Evolutionary conservation across 2,888 invertebrate species (phyloP), one percentile per base, ranked within the genome.

Genomic region (Saturnia japonica): DNA sequence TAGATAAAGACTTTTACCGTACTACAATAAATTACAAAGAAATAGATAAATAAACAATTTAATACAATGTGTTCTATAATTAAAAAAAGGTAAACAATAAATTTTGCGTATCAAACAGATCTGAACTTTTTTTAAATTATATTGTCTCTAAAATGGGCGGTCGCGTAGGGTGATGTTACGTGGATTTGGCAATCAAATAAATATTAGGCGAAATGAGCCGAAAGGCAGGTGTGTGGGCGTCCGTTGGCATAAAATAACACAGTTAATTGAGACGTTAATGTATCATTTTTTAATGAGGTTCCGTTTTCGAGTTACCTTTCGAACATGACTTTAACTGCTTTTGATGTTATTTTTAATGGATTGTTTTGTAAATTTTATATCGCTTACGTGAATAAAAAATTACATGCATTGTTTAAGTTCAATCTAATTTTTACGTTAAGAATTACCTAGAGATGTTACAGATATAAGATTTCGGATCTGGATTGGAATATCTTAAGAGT

Each of bases 131-230:
- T 54, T 60, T n/a, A 54, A 47, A 19, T 70, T 67, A 34, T 60
- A 57, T 43, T 40, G 19, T n/a, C 40, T 40, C 64, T 22, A 40
- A 16, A 40, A 40, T n/a, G 19, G n/a, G 40, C n/a, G n/a, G 40
- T 19, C 34, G 19, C 34, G 16, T 64, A n/a, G 40, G 40, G 64
- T 40, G 64, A 64, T 64, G 67, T 67, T 25, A 25, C 62, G 68
- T 80, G 79, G 84, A 82, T 90, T 93, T 91, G 88, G 91, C 93
- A 93, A 93, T 93, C 92, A 93, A 91, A 91, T 91, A 90, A 90
- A 90, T 91, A 93, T 92, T 91, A 92, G 86, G 76, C 78, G 78
- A 77, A 82, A 88, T 86, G 85, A 40, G 64, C 40, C 40, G 40
- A n/a, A 83, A 80, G 88, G 79, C 91, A 92, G 92, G 91, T 91